Percentiles rank a stretch among this genome's conserved stretches.
Evolutionary conservation across 2,113 vertebrate genomes (phyloP).

Genomic region (Carassius auratus): DNA sequence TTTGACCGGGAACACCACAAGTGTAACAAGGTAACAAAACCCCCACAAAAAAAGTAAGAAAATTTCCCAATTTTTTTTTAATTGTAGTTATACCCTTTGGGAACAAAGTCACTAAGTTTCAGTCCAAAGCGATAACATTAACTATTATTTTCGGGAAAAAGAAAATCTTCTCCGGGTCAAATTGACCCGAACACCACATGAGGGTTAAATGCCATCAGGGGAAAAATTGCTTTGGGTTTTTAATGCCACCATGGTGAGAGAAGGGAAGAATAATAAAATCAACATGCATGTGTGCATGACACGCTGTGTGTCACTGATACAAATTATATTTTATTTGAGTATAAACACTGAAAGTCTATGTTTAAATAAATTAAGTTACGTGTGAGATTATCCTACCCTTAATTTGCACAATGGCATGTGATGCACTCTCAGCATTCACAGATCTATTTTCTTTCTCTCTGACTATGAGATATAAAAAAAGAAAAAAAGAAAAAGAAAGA

Average conservation of each 20-base stretch:
- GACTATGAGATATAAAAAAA: neutral
- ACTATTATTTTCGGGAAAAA: no score
- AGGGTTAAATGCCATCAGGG: constrained; percentile 3
- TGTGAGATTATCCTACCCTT: neutral
- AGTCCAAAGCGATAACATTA: no score
- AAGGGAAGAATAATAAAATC: no score
- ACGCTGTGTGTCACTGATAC: neutral
- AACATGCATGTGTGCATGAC: neutral
- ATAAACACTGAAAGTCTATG: neutral
- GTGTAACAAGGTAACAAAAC: no score
- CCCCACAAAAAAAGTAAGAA: no score
- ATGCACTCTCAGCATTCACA: constrained; percentile 19
- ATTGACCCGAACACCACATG: no score
- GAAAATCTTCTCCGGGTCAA: no score
- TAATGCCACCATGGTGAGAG: neutral
- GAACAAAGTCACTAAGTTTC: no score
- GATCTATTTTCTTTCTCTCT: neutral
- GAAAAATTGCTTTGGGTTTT: neutral
- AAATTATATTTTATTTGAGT: neutral
- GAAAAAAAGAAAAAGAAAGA: neutral
- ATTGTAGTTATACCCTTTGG: no score
- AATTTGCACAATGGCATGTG: constrained; percentile 4
- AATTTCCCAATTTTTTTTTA: no score
- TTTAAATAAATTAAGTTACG: neutral
- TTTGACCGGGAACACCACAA: no score